A percentile compares a stretch with the other conserved stretches of the same genome.
phyloP scores from a whole-genome alignment of 2,797 vertebrate species.

The Hippoglossus hippoglossus region DNA sequence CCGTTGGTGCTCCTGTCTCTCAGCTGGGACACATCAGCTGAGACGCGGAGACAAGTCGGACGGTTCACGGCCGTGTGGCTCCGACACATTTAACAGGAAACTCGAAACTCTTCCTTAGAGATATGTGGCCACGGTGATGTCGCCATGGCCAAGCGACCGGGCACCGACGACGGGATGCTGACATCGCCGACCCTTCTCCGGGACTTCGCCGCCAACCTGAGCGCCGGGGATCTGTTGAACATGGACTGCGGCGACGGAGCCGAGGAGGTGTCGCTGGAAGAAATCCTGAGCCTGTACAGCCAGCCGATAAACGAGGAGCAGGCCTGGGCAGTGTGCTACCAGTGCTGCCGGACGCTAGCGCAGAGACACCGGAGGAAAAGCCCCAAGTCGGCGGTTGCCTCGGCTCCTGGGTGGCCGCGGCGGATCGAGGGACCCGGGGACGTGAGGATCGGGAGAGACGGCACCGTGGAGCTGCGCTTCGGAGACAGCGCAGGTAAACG shows the following conservation, averaged over 20 bases:
- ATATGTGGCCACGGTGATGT: conserved; percentile 41
- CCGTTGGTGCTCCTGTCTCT: conserved; percentile 30
- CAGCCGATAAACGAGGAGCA: conserved; percentile 99
- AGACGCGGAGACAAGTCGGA: not conserved
- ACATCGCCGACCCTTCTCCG: conserved; percentile 67
- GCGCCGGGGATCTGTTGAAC: conserved; percentile 64
- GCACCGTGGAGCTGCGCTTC: conserved; percentile 81
- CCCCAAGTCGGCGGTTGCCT: conserved; percentile 63
- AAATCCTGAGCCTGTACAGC: conserved; percentile 92
- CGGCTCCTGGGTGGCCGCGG: conserved; percentile 49
- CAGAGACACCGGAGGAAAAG: conserved; percentile 71
- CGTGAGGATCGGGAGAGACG: conserved; percentile 89
- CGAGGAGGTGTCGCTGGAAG: conserved; percentile 88
- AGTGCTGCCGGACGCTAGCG: conserved; percentile 88
- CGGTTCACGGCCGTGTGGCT: not conserved
- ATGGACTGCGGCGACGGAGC: conserved; percentile 76
- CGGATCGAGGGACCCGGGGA: conserved; percentile 85
- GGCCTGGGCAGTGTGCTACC: conserved; percentile 98
- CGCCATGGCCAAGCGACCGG: conserved; percentile 81
- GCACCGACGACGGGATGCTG: conserved; percentile 76
- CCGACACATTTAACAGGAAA: not conserved
- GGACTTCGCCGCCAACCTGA: conserved; percentile 62
- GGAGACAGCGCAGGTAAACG: conserved; percentile 76
- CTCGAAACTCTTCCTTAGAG: rapidly evolving
- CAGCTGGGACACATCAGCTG: conserved; percentile 14